Base-by-base conservation (phyloP, 2,113 vertebrate species). In the Ptychochromis oligacanthus region DNA sequence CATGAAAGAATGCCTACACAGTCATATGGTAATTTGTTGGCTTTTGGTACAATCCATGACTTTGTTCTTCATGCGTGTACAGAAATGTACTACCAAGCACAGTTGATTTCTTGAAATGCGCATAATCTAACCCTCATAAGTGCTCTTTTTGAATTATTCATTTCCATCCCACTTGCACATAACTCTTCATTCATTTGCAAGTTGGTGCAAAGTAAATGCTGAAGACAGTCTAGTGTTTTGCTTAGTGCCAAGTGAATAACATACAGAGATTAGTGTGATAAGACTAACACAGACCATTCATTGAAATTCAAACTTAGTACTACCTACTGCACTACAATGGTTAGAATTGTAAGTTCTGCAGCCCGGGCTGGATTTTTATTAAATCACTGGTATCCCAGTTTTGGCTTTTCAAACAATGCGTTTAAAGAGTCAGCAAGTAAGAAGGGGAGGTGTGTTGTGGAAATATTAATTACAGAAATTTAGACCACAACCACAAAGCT, bases 61-160 rank as follows among this genome's bases (percentile, higher is more conserved):
- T 91, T 93, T 94, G 91, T 95, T 88, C 82, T 61, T 72, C 55
- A 80, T 78, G 81, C 36, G 58, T 87, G 82, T 87, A 81, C 60
- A 86, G 84, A 87, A 52, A 81, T 81, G 80, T 58, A 59, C 61
- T 18, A 87, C 65, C 84, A 88, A 81, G 79, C 82, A 40, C 80
- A 77, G 87, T 77, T 83, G 88, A 90, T 90, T 82, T 77, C 86
- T 93, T 70, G 26, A 88, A 88, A 93, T 93, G 93, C 59, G 87
- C 92, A 92, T 94, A 93, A 93, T 94, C 90, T 85, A 92, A 93
- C 79, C 84, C 90, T 80, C 83, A 82, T 88, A 84, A 91, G 80
- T 85, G 70, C 14, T 83, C 55, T 75, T 61, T 60, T 83, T 95
- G 92, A 95, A 93, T 94, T 87, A 94, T 94, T 94, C 92, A 93